Evolutionary conservation across 2,888 invertebrate species (phyloP).

Genomic region (Diachrysia chrysitis): DNA sequence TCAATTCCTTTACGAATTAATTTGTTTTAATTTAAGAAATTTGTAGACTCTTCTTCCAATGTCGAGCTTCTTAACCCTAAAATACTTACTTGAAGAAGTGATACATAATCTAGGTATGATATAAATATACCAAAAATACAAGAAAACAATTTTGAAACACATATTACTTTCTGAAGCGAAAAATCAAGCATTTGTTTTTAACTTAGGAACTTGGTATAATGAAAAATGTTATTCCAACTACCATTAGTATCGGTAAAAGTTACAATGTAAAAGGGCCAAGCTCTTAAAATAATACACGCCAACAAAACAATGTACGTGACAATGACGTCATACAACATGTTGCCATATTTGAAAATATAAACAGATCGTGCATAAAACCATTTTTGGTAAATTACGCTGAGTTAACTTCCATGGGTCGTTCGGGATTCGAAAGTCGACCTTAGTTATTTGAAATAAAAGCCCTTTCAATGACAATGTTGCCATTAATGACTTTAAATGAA

Average conservation of each 20-base stretch:
- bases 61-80: too few relatives aligned
- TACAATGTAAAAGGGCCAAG: constrained; percentile 3
- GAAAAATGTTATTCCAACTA: neutral
- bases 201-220: neutral
- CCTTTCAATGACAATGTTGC: too few relatives aligned
- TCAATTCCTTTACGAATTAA: constrained; percentile 25
- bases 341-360: neutral
- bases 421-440: too few relatives aligned
- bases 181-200: neutral
- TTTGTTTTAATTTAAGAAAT: constrained; percentile 2
- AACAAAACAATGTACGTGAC: neutral
- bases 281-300: neutral
- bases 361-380: neutral
- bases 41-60: too few relatives aligned
- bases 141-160: too few relatives aligned
- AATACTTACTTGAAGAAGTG: too few relatives aligned
- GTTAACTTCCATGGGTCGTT: too few relatives aligned
- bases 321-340: neutral
- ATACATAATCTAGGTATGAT: too few relatives aligned
- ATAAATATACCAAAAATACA: too few relatives aligned
- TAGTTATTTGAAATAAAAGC: too few relatives aligned
- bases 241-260: neutral
- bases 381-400: neutral
- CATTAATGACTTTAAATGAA: too few relatives aligned
- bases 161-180: too few relatives aligned